These are phyloP conservation scores for Carollia perspicillata DNA, from an alignment of 2,113 vertebrate genomes.

Conservation along the genomic window DNA sequence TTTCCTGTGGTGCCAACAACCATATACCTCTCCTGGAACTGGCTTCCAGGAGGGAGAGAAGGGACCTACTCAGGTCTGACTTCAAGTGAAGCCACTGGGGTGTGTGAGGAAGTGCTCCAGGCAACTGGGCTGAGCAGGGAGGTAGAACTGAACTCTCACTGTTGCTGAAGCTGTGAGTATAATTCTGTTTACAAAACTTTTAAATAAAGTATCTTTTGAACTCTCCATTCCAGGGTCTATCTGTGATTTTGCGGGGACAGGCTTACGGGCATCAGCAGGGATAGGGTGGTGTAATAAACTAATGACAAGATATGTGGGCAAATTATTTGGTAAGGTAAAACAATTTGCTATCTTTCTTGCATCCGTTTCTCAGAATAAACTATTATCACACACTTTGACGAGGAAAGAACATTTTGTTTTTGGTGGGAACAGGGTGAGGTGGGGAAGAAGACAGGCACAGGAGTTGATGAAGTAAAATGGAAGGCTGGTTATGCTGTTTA, in stretches of 20 bases:
- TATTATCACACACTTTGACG: slow-evolving; percentile 4
- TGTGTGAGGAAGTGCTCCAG: background rate
- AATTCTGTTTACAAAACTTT: slow-evolving; percentile 45
- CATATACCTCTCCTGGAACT: background rate
- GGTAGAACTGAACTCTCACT: background rate
- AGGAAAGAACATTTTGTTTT: background rate
- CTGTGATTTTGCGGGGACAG: background rate
- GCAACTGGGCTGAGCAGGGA: background rate
- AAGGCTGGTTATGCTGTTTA: background rate
- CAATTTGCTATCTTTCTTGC: background rate
- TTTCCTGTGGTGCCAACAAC: background rate
- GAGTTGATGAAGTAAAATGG: background rate
- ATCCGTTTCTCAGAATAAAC: slow-evolving; percentile 1
- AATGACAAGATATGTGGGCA: background rate
- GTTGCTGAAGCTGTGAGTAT: background rate
- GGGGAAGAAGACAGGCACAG: background rate
- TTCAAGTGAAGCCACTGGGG: background rate
- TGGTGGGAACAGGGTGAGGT: background rate
- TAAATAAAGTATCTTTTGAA: slow-evolving; percentile 46
- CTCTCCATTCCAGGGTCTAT: slow-evolving; percentile 5
- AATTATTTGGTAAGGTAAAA: slow-evolving; percentile 26
- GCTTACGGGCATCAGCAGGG: background rate
- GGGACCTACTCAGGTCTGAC: background rate
- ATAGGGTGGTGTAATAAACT: background rate
- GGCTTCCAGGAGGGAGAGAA: background rate